Base-by-base conservation (phyloP, 2,113 vertebrate species). In the Rhegmatorhina hoffmannsi region DNA sequence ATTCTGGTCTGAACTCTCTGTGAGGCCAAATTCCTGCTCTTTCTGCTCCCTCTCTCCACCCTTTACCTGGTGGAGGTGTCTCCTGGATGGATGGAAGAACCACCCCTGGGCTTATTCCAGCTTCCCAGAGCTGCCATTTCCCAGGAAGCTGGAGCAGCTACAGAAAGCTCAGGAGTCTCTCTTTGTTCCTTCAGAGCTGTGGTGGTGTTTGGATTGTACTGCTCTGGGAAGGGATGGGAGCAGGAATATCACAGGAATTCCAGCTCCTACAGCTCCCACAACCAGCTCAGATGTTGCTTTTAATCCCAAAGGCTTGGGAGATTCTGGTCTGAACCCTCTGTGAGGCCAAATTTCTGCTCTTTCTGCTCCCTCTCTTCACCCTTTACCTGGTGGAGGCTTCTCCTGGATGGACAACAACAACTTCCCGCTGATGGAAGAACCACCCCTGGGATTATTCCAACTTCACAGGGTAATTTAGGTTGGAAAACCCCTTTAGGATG, bases 91-190 rank as follows among this genome's bases (percentile, higher is more conserved):
- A 40, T 40, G 40, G 40, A 40, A 40, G 40, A 40, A 40, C 40
- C 40, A 40, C 11, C 40, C 40, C 40, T 40, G 40, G 40, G 40
- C 40, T 40, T 40, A 11, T 40, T 40, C 40, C 40, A 40, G 11
- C 40, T 40, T 40, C 40, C 40, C 40, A 11, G 40, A 40, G 73
- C 89, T 96, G 92, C 95, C 89, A 79, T 91, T 95, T 90, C 84
- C 90, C 40, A 59, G 85, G 82, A 87, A 96, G 78, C 64, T 44
- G 59, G 34, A 87, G 55, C 50, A 3, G 18, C 50, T n/a, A 53
- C 29, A 69, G 40, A 59, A 81, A n/a, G 16, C 52, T 8, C 25
- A 75, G 29, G 88, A 94, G 90, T 94, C 96, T 89, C 85, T 89
- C 84, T 96, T 92, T 95, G 94, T 40, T 40, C 40, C 40, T 5